Base-by-base conservation (phyloP, 53 echinoderm and acorn worm species). In the Echinarachnius parma region DNA sequence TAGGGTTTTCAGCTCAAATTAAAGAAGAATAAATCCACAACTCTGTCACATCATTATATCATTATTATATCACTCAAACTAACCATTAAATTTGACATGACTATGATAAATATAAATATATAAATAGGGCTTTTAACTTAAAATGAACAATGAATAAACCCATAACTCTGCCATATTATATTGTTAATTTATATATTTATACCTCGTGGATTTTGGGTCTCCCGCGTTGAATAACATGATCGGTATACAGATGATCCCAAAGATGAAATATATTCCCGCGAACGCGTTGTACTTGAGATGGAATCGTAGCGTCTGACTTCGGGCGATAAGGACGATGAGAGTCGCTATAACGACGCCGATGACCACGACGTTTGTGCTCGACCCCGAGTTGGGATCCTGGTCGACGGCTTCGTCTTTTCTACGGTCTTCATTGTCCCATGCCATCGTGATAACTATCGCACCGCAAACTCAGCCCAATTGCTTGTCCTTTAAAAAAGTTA, bases 141-240 rank as follows among this genome's bases (percentile, higher is more conserved):
- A n/a, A n/a, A n/a, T n/a, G n/a, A n/a, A n/a, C n/a, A n/a, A n/a
- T n/a, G n/a, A n/a, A n/a, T n/a, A n/a, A n/a, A n/a, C n/a, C n/a
- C n/a, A 13, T 39, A 7, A 39, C 42, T 9, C 42, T 13, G 42
- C 42, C 7, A 7, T 9, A 9, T 9, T 13, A 39, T 39, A 39
- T 13, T 9, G 42, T 9, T 9, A 39, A 7, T 39, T 9, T 9
- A 39, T 13, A 39, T 39, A 39, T 39, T 7, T 7, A 39, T 68
- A 68, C 68, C 33, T 68, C 19, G 53, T 68, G 18, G 68, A 9
- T 34, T 68, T 68, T 9, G 68, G 68, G 31, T 68, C 68, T 20
- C 68, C 31, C 3, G 61, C 14, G 61, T 61, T 61, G 34, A 61
- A 61, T 0, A 68, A 29, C 68, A 50, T 49, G 24, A 68, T 10